Evolutionary conservation across 1,140 invertebrate genomes (phyloP), one percentile per base, ranked within the genome.

Genomic region (Zaprionus vittiger): DNA sequence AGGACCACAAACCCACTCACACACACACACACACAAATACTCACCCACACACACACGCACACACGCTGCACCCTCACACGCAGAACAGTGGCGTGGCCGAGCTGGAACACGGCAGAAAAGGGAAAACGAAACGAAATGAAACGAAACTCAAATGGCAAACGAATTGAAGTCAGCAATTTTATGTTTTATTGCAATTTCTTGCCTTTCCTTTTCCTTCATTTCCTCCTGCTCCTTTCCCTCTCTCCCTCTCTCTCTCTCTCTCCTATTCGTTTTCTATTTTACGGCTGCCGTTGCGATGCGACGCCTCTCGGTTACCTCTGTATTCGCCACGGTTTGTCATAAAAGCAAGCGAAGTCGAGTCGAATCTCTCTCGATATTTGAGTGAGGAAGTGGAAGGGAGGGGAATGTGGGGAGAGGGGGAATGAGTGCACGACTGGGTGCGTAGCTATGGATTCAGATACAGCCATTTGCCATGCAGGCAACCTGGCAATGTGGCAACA

Each of bases 131-230:
- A 54, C 17, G 24, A 37, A 37, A 61, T 31, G 84, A 84, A 85
- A 81, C 80, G 84, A 87, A 84, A 89, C 84, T 80, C 76, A 89
- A 89, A 89, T 89, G 84, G 84, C 84, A 89, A 89, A 89, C 81
- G 84, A 89, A 89, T 89, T 79, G 84, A 89, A 89, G 84, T 89
- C 84, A 89, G 84, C 84, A 89, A 89, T 89, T 89, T 89, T 89
- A 89, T 89, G 84, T 89, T 89, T 89, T 89, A 89, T 89, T 89
- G 84, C 84, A 89, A 90, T 89, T 89, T 84, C 85, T 84, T 89
- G 79, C 76, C 83, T 81, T 82, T 81, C 78, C 67, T 69, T 70
- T 78, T 65, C 68, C 41, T 17, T 59, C 49, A 26, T 44, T n/a
- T 22, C 20, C 22, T 55, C 31, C 17, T 24, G 28, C 28, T 31